Evolutionary conservation across 2,888 invertebrate species (phyloP).

Genomic region (Agrotis exclamationis): DNA sequence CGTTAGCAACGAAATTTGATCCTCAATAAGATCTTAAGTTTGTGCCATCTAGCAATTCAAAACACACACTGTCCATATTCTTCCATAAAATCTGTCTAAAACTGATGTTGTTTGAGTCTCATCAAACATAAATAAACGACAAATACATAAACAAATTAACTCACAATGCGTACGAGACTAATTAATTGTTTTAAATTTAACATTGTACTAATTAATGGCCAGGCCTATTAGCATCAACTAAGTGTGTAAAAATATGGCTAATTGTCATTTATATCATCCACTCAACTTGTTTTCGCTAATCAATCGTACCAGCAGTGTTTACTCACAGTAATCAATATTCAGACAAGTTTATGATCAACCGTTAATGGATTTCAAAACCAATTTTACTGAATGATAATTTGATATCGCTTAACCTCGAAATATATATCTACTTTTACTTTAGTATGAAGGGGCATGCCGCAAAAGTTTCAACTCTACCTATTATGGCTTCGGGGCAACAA

Average conservation of each 20-base stretch:
- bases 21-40: background rate
- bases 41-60: background rate
- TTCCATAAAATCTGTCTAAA: too few species aligned
- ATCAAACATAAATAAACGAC: too few species aligned
- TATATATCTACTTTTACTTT: conserved; percentile 55
- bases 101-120: too few species aligned
- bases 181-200: too few species aligned
- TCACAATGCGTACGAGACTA: too few species aligned
- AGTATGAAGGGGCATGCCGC: conserved; percentile 52
- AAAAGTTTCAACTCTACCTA: conserved; percentile 69
- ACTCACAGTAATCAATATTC: conserved; percentile 13
- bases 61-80: too few species aligned
- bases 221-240: too few species aligned
- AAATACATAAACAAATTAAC: too few species aligned
- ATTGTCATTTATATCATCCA: too few species aligned
- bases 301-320: background rate
- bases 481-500: conserved; percentile 65
- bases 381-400: conserved; percentile 54
- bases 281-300: background rate
- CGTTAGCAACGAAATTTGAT: conserved; percentile 3
- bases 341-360: conserved; percentile 36
- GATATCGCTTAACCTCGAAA: conserved; percentile 51
- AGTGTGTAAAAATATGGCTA: background rate
- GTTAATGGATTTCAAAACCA: conserved; percentile 42
- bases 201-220: too few species aligned